These are phyloP conservation scores for Chlorospingus flavigularis DNA, from an alignment of 2,797 vertebrate species.

Conservation along the genomic window DNA sequence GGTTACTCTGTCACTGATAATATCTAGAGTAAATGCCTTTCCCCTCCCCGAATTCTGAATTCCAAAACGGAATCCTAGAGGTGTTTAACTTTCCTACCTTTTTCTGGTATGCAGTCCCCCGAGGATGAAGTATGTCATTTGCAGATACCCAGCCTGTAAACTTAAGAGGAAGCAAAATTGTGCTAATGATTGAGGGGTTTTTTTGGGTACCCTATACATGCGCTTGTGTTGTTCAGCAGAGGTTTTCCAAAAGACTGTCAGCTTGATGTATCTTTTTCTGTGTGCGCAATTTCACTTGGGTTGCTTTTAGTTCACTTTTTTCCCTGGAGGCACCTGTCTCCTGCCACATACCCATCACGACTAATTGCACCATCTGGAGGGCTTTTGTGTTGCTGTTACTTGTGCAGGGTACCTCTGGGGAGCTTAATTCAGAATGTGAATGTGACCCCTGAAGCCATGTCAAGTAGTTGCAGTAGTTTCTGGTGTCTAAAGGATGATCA, in stretches of 20 bases:
- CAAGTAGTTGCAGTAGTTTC: slow-evolving; percentile 62
- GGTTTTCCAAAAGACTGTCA: slow-evolving; percentile 36
- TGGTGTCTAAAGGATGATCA: slow-evolving; percentile 63
- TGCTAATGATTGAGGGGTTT: background rate
- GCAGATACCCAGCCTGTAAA: background rate
- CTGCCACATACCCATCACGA: slow-evolving; percentile 75
- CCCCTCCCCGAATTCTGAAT: background rate
- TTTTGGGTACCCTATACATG: background rate
- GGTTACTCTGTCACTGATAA: background rate
- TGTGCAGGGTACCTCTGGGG: slow-evolving; percentile 55
- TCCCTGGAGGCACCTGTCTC: slow-evolving; percentile 68
- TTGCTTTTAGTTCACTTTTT: slow-evolving; percentile 55
- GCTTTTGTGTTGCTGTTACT: slow-evolving; percentile 66
- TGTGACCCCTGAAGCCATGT: slow-evolving; percentile 77
- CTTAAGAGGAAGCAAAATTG: background rate
- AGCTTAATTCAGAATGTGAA: slow-evolving; percentile 57
- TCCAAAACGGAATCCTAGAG: background rate
- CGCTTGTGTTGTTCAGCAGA: background rate
- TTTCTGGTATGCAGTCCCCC: background rate
- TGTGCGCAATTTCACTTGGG: slow-evolving; percentile 45
- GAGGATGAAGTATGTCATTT: background rate
- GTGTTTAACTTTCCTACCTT: background rate
- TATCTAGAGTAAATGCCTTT: background rate
- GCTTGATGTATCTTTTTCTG: slow-evolving; percentile 14
- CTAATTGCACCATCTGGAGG: slow-evolving; percentile 78